Percentiles rank a stretch among this genome's conserved stretches.
Evolutionary conservation across 2,113 vertebrate genomes (phyloP).

Genomic region (Epinephelus moara): DNA sequence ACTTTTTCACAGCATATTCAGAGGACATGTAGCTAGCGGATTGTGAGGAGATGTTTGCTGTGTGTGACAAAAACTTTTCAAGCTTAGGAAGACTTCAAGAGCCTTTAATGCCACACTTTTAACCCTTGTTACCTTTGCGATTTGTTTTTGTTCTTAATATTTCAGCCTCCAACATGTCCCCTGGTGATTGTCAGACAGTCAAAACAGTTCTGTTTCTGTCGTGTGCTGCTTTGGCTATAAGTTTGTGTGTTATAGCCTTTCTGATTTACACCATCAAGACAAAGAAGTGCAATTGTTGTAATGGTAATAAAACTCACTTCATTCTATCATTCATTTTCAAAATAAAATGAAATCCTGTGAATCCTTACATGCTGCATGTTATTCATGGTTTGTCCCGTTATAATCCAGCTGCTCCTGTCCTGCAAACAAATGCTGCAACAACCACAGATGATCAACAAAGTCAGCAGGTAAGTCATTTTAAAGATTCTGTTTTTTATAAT

Average conservation of each 20-base stretch:
- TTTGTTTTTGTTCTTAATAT: neutral
- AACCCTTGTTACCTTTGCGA: neutral
- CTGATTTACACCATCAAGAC: slow-evolving; percentile 20
- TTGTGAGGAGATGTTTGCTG: no score
- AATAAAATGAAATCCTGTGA: neutral
- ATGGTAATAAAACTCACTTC: slow-evolving; percentile 11
- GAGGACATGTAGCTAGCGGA: no score
- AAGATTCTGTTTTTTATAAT: no score
- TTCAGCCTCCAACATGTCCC: neutral
- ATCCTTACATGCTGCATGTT: neutral
- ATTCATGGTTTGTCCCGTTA: neutral
- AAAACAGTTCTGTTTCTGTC: neutral
- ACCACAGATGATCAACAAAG: neutral
- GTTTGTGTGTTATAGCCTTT: neutral
- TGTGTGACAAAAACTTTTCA: no score
- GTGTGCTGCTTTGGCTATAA: slow-evolving; percentile 8
- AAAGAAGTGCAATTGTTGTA: neutral
- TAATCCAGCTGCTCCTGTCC: neutral
- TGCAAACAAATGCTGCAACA: slow-evolving; percentile 4
- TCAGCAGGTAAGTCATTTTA: neutral
- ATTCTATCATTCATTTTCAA: neutral
- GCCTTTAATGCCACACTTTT: no score
- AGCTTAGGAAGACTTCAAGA: no score
- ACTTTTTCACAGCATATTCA: no score
- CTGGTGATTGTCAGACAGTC: neutral